These are phyloP conservation scores for Pelochelys cantorii DNA, from an alignment of 2,797 vertebrate species.

Conservation along the genomic window DNA sequence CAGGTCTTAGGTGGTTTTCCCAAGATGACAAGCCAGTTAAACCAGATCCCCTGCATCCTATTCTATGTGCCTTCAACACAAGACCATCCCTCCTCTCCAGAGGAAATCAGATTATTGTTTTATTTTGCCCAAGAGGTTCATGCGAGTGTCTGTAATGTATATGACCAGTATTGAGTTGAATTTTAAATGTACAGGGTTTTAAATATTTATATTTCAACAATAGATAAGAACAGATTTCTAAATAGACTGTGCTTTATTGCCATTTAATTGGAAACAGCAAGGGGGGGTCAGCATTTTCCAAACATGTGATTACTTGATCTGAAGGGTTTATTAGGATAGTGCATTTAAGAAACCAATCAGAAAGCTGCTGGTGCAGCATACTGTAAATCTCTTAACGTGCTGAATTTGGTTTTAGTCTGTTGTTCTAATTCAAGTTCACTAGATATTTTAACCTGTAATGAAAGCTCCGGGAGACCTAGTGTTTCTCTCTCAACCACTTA, in stretches of 20 bases:
- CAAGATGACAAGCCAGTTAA: neutral
- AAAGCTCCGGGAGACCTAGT: rapidly evolving
- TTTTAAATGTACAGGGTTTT: neutral
- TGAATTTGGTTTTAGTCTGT: neutral
- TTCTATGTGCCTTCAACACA: neutral
- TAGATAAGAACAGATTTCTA: neutral
- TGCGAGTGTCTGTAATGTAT: neutral
- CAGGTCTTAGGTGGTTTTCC: neutral
- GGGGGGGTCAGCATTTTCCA: slow-evolving; percentile 44
- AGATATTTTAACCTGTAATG: slow-evolving; percentile 3
- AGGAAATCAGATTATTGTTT: neutral
- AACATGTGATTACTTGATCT: neutral
- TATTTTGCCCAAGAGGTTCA: neutral
- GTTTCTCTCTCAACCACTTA: rapidly evolving
- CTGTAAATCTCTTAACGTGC: neutral
- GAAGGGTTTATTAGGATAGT: neutral
- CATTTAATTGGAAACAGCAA: neutral
- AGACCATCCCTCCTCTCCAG: neutral
- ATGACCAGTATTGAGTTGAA: neutral
- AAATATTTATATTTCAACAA: neutral
- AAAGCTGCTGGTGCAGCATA: slow-evolving; percentile 11
- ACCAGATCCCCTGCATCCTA: neutral
- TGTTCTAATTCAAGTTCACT: neutral
- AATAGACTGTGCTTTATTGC: neutral
- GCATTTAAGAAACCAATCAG: neutral